Evolutionary conservation across 2,888 invertebrate genomes (phyloP), one percentile per base, ranked within the genome.

Genomic region (Aethes cnicana): DNA sequence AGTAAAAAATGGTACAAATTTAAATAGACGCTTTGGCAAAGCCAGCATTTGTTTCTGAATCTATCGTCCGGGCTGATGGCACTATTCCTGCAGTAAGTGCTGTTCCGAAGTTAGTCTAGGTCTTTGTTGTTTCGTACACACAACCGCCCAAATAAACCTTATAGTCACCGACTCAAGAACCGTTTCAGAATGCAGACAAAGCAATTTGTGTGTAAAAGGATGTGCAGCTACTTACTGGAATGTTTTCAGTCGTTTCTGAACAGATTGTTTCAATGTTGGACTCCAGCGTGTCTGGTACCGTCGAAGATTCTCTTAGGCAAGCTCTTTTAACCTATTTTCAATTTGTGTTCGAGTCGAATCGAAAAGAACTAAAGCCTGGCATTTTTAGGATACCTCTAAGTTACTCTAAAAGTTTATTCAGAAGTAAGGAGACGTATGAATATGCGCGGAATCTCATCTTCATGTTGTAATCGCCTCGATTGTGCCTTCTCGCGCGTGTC

Each of bases 71-170:
- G 12, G 39, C 32, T 48, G 47, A 48, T 41, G 32, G 47, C 39
- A 23, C 47, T 41, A 48, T 12, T 48, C 41, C 32, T 23, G 14
- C 39, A 32, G 47, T 48, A 48, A 48, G 47, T 41, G 47, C 47
- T 41, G 47, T 48, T 47, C 39, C 23, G 23, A 47, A 41, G 21
- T 48, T 39, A 48, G 47, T 30, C 21, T 14, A 32, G 42, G 32
- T 47, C 37, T 48, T 32, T 47, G 47, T 30, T 37, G 12, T 1
- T 18, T 20, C 26, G 26, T 26, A 28, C 12, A 11, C 11, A 30
- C 4, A 9, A 7, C 20, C 4, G 8, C 47, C 5, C 32, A 41
- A 48, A 41, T 5, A 17, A 6, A 30, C 39, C 32, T 11, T 48
- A 17, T 23, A 4, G n/a, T 25, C 6, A 30, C n/a, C 32, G 7